Conservation (phyloP, 2,113 vertebrate genomes). For the Electrona antarctica region DNA sequence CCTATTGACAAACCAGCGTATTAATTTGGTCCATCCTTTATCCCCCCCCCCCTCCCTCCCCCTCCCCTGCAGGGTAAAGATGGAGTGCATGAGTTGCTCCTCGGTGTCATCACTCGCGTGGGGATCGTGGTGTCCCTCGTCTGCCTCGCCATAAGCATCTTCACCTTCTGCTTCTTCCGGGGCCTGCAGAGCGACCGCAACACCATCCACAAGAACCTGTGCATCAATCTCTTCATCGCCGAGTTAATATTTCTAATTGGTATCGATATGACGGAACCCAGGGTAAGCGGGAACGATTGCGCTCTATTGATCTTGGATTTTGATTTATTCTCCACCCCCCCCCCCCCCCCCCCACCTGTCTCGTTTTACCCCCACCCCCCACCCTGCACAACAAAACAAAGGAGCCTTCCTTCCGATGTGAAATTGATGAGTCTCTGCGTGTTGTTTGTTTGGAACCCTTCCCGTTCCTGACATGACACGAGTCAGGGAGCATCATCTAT, state of each 20-base stretch:
- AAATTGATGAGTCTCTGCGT: conserved; percentile 69
- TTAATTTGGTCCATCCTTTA: conserved; percentile 63
- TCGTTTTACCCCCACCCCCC: conserved; percentile 30
- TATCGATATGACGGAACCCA: conserved; percentile 93
- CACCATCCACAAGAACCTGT: conserved; percentile 99
- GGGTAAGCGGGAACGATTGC: conserved; percentile 80
- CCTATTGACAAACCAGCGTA: conserved; percentile 49
- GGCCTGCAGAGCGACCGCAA: conserved; percentile 98
- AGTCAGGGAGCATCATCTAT: conserved; percentile 65
- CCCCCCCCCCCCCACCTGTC: neutral
- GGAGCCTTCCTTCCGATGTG: conserved; percentile 51
- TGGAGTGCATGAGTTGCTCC: conserved; percentile 87
- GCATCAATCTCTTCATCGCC: conserved; percentile 98
- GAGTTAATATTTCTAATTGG: conserved; percentile 98
- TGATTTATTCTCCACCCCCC: conserved; percentile 44
- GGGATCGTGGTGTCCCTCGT: conserved; percentile 96
- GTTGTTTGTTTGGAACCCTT: conserved; percentile 67
- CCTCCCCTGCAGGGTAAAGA: conserved; percentile 82
- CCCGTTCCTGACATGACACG: conserved; percentile 54
- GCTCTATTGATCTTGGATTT: conserved; percentile 62
- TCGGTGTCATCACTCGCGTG: conserved; percentile 95
- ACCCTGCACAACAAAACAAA: conserved; percentile 41
- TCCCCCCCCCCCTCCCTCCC: conserved; percentile 36
- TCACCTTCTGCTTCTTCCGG: conserved; percentile 99
- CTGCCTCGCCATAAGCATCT: conserved; percentile 96